Evolutionary conservation across 2,113 vertebrate species (phyloP).

Genomic region (Cinclus cinclus): DNA sequence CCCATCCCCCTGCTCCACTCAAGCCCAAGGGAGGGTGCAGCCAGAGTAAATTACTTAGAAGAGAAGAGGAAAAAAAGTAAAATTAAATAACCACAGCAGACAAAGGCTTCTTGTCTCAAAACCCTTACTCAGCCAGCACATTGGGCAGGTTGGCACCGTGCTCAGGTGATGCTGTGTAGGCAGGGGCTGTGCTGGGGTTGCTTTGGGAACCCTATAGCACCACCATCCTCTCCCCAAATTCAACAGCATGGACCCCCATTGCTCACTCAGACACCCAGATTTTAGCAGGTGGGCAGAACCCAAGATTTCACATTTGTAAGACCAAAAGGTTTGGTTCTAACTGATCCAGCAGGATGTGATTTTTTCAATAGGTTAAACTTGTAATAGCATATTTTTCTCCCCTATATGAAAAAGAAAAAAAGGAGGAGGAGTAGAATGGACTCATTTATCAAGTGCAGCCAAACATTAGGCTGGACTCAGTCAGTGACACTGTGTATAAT

Average conservation of each 20-base stretch:
- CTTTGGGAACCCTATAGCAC: fast-evolving
- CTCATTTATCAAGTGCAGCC: conserved; percentile 41
- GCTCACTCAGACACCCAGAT: not conserved
- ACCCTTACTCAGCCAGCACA: not conserved
- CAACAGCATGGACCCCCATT: not conserved
- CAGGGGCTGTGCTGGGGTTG: not conserved
- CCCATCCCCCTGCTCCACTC: not conserved
- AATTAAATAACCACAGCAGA: not conserved
- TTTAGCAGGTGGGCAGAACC: not conserved
- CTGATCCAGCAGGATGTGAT: fast-evolving
- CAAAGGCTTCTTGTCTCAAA: conserved; percentile 36
- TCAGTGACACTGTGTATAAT: not conserved
- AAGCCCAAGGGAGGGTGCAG: not conserved
- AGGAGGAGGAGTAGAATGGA: not conserved
- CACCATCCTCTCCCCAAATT: not conserved
- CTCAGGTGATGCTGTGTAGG: not conserved
- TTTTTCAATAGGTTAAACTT: not conserved
- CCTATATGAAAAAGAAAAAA: not conserved
- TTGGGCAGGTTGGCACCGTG: fast-evolving
- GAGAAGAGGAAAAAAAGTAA: not conserved
- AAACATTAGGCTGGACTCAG: not conserved
- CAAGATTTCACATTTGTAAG: not conserved
- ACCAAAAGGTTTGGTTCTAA: not conserved
- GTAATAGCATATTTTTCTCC: not conserved
- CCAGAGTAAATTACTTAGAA: not conserved